Conservation (phyloP, 1,140 invertebrate genomes). For the Aphaenogaster ashmeadi region DNA sequence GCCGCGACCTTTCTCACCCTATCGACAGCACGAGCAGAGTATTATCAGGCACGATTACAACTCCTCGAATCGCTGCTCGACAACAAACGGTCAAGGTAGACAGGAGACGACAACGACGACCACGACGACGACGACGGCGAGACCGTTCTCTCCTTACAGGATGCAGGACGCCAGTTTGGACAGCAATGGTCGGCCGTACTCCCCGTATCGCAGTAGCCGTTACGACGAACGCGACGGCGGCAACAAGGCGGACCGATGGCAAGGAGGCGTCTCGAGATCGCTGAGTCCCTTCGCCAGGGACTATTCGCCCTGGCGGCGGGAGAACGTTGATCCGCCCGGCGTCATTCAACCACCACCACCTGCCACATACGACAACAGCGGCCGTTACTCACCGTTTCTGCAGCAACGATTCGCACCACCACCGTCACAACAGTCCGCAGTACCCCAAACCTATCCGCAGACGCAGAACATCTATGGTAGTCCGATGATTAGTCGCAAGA, state of each 20-base stretch:
- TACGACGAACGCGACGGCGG: conserved; percentile 80
- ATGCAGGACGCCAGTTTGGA: conserved; percentile 72
- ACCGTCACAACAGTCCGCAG: conserved; percentile 70
- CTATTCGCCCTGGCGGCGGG: conserved; percentile 86
- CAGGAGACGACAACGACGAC: conserved; percentile 51
- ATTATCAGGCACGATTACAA: conserved; percentile 62
- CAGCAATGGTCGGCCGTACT: conserved; percentile 70
- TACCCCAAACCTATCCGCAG: conserved; percentile 80
- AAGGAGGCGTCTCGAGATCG: conserved; percentile 80
- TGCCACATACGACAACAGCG: conserved; percentile 77
- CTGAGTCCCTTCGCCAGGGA: conserved; percentile 85
- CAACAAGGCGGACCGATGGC: conserved; percentile 80
- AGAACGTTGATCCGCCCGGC: conserved; percentile 85
- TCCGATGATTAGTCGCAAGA: conserved; percentile 85
- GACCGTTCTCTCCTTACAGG: conserved; percentile 79
- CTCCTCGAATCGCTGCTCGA: conserved; percentile 71
- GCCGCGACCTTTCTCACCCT: conserved; percentile 79
- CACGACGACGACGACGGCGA: conserved; percentile 26
- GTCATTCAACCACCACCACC: conserved; percentile 77
- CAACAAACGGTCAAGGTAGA: conserved; percentile 77
- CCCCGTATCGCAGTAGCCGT: conserved; percentile 79
- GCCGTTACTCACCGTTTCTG: conserved; percentile 81
- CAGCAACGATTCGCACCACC: conserved; percentile 81
- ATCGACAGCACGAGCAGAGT: conserved; percentile 77
- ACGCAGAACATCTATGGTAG: conserved; percentile 85